Base-by-base conservation (phyloP, 2,797 vertebrate genomes). In the Anguilla megastoma region DNA sequence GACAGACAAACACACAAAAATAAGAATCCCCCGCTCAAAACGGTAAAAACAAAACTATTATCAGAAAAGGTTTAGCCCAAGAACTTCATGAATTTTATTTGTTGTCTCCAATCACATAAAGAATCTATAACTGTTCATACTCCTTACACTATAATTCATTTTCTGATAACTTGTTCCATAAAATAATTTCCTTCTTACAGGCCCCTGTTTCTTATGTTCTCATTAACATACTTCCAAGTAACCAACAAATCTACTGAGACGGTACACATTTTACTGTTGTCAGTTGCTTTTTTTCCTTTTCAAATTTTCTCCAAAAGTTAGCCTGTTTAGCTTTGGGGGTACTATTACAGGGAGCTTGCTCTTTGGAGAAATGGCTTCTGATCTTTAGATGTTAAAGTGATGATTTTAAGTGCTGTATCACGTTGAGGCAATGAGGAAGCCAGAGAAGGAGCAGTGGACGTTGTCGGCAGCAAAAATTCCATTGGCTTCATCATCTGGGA, bases 361-460 rank as follows among this genome's bases (percentile, higher is more conserved):
- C 90, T 85, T 93, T 93, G 94, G 95, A 96, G 96, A 95, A 96
- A 96, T 94, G 95, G 95, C 90, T 94, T 87, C 93, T 94, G 93
- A 94, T 92, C 94, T 95, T 93, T 94, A 30, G 91, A 94, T 94
- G 90, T 94, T 92, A 92, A 91, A 91, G 93, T 93, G 87, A 33
- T 90, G 91, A 89, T 88, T 85, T 69, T 89, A 91, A 87, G 91
- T 90, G 90, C 94, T 89, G 93, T 97, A 99, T 97, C 95, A 98
- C 96, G 93, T 98, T 93, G 97, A 98, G 88, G 96, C 97, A 92
- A 99, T 98, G 87, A 99, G 95, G 94, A 99, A 99, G 91, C 99
- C 99, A 95, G 98, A 98, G 97, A 99, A 99, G 88, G 98, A 98
- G 93, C 98, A 99, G 92, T 99, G 97, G 90, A 99, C 98, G 0